A percentile compares a stretch with the other conserved stretches of the same genome.
Conservation (phyloP, 2,888 invertebrate species). For the Stenodema calcarata region DNA sequence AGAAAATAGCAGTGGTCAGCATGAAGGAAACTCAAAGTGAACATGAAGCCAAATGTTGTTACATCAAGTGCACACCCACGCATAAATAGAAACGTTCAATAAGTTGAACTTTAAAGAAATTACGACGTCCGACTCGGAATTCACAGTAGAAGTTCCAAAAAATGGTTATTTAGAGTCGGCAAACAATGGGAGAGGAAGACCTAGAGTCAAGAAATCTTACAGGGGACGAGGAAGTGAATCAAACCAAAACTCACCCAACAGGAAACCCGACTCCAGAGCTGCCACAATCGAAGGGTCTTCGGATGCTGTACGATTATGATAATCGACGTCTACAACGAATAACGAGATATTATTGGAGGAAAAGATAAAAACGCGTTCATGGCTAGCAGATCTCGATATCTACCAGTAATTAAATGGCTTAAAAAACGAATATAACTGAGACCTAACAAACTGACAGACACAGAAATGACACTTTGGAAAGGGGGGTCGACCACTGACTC, state of each 20-base stretch:
- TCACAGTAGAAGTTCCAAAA: too few species aligned
- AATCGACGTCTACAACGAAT: neutral
- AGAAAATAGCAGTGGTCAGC: too few species aligned
- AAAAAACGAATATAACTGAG: neutral
- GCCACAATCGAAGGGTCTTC: neutral
- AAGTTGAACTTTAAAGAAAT: neutral
- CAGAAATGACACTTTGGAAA: neutral
- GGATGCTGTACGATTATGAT: neutral
- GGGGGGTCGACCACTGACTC: neutral
- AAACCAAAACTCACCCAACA: conserved; percentile 6
- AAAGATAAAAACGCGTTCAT: neutral
- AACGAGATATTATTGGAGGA: neutral
- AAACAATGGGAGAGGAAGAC: neutral
- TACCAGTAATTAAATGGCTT: neutral
- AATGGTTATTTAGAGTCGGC: too few species aligned
- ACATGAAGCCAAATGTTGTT: neutral
- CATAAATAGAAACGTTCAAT: neutral
- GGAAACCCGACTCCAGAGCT: neutral
- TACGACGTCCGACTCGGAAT: too few species aligned
- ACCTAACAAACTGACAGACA: neutral
- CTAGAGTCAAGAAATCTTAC: neutral
- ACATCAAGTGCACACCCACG: neutral
- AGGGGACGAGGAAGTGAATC: neutral
- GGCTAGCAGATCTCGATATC: neutral
- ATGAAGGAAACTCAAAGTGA: too few species aligned